Evolutionary conservation across 2,888 invertebrate species (phyloP).

Genomic region (Corbicula japonica): DNA sequence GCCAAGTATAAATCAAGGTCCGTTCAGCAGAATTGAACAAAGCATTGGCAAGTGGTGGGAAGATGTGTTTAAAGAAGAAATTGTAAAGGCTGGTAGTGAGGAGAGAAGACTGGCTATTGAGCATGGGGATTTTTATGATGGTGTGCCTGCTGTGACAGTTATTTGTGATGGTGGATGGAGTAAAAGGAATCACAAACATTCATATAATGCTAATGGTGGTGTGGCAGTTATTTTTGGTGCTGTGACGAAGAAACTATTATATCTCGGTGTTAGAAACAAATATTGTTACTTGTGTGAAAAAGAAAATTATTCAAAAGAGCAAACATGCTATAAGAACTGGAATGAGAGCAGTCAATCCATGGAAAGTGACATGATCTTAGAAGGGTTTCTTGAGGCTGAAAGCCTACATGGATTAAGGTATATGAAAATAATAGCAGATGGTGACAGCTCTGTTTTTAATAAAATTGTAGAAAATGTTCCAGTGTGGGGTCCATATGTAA

Average conservation of each 20-base stretch:
- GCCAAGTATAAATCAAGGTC: conserved; percentile 15
- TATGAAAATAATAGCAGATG: conserved; percentile 47
- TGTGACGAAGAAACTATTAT: conserved; percentile 22
- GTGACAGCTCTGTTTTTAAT: conserved; percentile 44
- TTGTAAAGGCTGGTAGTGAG: conserved; percentile 32
- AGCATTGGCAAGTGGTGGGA: conserved; percentile 29
- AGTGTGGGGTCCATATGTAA: conserved; percentile 26
- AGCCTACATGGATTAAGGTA: conserved; percentile 38
- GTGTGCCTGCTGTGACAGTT: conserved; percentile 41
- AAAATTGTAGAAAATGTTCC: conserved; percentile 28
- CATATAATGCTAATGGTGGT: conserved; percentile 40
- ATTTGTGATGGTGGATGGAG: conserved; percentile 48
- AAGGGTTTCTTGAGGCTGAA: conserved; percentile 55
- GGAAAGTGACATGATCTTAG: conserved; percentile 53
- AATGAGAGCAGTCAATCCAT: conserved; percentile 39
- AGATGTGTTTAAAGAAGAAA: no score
- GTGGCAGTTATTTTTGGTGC: conserved; percentile 43
- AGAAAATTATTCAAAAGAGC: conserved; percentile 18
- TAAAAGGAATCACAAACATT: conserved; percentile 48
- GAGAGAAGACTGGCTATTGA: no score
- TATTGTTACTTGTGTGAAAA: no score
- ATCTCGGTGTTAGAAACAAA: conserved; percentile 42
- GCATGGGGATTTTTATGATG: conserved; percentile 15
- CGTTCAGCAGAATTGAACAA: conserved; percentile 23
- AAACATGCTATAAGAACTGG: conserved; percentile 57